Base-by-base conservation (phyloP, 2,797 vertebrate species). In the Jordanella pulchra region DNA sequence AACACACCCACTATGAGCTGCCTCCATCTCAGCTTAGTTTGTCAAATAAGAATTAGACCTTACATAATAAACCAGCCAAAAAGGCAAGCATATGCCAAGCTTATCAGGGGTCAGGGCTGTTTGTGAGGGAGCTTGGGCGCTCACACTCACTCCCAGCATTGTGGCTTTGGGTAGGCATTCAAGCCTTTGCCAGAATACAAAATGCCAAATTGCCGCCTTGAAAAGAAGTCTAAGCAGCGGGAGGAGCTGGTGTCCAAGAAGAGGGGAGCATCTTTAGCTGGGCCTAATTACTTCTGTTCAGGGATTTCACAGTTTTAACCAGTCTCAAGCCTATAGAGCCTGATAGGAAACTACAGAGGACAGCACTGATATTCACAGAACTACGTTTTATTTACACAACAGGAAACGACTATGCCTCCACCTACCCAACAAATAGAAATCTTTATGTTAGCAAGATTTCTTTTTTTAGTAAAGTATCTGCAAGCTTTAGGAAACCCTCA, bases 201-300 rank as follows among this genome's bases (percentile, higher is more conserved):
- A 92, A 92, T 84, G 85, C 84, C 91, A 87, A 71, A 88, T 76
- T 72, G 51, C 58, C 17, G 76, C 75, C 68, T 77, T 85, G 77
- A 89, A 92, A 87, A 81, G 71, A 79, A 73, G 78, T 87, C 78
- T 72, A 74, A 83, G 80, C 78, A 69, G 81, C 87, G 75, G 87
- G 74, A 89, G 69, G 79, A 86, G 77, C 82, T 83, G 86, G 80
- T 76, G 77, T 87, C 89, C 84, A 85, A 91, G 84, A 89, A 87
- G 80, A 81, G 73, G 76, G 81, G 84, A 84, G 83, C 89, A 87
- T 91, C 90, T 87, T 91, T 90, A 86, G 81, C 83, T 75, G 82
- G 74, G 78, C 71, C 90, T 87, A 91, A 94, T 94, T 93, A 93
- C 90, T 91, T 92, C 80, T 82, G 83, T 83, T 90, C 79, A 72